phyloP scores from a whole-genome alignment of 2,113 vertebrate species.

The Parus major region DNA sequence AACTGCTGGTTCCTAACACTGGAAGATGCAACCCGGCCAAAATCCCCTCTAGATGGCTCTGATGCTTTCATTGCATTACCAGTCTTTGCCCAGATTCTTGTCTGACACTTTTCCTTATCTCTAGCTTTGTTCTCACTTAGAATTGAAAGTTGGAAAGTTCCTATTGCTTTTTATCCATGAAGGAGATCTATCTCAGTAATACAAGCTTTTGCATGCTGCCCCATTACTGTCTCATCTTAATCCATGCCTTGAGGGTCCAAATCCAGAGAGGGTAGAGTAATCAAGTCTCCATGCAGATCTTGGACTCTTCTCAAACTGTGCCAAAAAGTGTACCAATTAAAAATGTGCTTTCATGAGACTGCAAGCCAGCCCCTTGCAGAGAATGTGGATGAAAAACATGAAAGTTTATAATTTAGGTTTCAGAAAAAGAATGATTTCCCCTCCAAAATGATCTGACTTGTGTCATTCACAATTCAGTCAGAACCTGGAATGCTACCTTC shows the following conservation, averaged over 20 bases:
- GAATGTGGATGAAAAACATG: background rate
- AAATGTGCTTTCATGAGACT: background rate
- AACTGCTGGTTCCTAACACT: background rate
- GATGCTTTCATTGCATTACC: background rate
- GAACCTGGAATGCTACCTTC: conserved; percentile 54
- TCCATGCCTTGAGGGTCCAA: conserved; percentile 43
- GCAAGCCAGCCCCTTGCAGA: background rate
- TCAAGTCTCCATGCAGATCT: background rate
- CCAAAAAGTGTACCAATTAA: conserved; percentile 12
- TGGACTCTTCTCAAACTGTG: conserved; percentile 14
- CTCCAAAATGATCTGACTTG: conserved; percentile 3
- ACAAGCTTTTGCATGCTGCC: conserved; percentile 61
- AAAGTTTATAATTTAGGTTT: background rate
- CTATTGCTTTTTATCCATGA: background rate
- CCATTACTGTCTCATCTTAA: conserved; percentile 49
- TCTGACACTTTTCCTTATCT: background rate
- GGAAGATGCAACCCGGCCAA: background rate
- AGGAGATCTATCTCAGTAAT: conserved; percentile 38
- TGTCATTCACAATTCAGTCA: conserved; percentile 22
- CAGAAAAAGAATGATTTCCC: background rate
- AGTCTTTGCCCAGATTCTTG: background rate
- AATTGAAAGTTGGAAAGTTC: background rate
- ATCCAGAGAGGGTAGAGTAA: background rate
- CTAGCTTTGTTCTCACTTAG: background rate
- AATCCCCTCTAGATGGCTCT: background rate